phyloP scores from a whole-genome alignment of 2,113 vertebrate genomes.

The Heteronetta atricapilla region DNA sequence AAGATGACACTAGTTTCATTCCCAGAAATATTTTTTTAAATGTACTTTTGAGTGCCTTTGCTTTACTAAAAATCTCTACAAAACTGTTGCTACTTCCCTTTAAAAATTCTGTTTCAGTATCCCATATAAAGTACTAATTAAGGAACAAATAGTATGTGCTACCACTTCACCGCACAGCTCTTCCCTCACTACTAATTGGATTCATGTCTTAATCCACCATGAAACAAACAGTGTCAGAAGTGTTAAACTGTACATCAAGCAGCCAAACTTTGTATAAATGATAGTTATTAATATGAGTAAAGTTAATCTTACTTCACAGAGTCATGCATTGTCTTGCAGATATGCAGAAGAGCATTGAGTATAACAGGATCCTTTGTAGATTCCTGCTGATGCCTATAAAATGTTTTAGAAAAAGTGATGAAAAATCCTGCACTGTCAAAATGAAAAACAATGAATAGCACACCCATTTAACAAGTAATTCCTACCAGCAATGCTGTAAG shows the following conservation, averaged over 20 bases:
- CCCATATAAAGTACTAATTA: constrained; percentile 2
- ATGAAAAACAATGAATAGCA: not conserved
- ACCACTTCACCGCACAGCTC: not conserved
- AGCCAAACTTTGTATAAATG: not conserved
- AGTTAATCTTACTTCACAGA: constrained; percentile 91
- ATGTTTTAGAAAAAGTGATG: not conserved
- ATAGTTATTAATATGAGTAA: not conserved
- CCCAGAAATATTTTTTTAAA: not conserved
- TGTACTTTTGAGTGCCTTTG: not conserved
- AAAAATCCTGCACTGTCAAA: not conserved
- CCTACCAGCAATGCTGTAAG: not conserved
- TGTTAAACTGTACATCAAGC: not conserved
- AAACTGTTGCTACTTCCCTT: not conserved
- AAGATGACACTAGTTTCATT: not conserved
- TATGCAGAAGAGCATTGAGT: constrained; percentile 93
- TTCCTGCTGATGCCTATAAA: constrained; percentile 89
- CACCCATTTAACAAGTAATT: fast-evolving
- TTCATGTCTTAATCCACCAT: constrained; percentile 25
- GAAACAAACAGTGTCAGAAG: constrained; percentile 20
- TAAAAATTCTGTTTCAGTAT: not conserved
- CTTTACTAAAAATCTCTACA: not conserved
- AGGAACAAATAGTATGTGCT: not conserved
- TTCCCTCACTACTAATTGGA: constrained; percentile 16
- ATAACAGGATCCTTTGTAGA: constrained; percentile 95
- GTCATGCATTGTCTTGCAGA: constrained; percentile 98